These are phyloP conservation scores for Dallia pectoralis DNA, from an alignment of 2,797 vertebrate species.

Conservation along the genomic window DNA sequence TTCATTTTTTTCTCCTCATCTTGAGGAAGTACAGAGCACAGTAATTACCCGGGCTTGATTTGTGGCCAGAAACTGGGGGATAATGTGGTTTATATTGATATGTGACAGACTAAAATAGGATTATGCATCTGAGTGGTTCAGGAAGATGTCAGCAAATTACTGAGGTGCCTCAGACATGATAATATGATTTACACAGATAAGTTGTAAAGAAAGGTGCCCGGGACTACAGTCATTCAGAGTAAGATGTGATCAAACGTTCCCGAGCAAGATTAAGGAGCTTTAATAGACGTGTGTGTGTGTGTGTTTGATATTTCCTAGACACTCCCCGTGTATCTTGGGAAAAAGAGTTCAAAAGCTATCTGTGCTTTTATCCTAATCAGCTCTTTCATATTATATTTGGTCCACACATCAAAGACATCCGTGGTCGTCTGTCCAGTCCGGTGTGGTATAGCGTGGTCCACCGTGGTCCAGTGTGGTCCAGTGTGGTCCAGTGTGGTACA, in stretches of 20 bases:
- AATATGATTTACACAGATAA: neutral
- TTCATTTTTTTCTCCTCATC: neutral
- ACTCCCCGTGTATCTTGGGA: neutral
- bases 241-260: constrained; percentile 1
- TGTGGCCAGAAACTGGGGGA: too few species aligned
- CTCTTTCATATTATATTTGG: constrained; percentile 55
- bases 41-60: too few species aligned
- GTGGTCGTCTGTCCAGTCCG: neutral
- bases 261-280: neutral
- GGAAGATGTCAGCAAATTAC: neutral
- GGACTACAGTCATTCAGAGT: neutral
- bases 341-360: constrained; percentile 63
- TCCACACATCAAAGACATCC: constrained; percentile 61
- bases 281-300: constrained; percentile 2
- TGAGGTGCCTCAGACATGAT: neutral
- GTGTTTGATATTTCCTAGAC: neutral
- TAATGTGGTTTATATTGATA: neutral
- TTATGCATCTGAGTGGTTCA: neutral
- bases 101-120: neutral
- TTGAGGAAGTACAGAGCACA: too few species aligned
- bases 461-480: too few species aligned
- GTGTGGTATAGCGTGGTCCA: too few species aligned
- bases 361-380: constrained; percentile 57
- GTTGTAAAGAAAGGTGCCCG: neutral
- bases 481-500: too few species aligned